Evolutionary conservation across 2,888 invertebrate species (phyloP).

Genomic region (Liposcelis brunnea): DNA sequence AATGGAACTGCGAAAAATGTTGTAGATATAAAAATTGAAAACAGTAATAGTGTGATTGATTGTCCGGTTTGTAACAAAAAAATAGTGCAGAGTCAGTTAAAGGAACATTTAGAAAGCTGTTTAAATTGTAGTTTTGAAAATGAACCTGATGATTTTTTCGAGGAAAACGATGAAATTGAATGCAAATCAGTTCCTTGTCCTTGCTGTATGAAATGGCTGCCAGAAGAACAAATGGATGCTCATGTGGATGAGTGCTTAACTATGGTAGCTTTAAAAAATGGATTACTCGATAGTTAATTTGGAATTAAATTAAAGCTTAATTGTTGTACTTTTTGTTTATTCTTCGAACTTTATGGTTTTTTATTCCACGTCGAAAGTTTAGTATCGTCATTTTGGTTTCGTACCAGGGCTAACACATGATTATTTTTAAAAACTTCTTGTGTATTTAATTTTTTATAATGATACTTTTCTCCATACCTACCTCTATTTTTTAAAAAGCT

Average conservation of each 20-base stretch:
- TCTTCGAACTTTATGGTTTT: no score
- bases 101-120: conserved; percentile 35
- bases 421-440: no score
- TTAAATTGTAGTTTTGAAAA: conserved; percentile 24
- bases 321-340: no score
- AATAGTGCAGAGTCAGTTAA: conserved; percentile 23
- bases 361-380: no score
- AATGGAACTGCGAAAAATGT: conserved; percentile 1
- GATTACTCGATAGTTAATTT: background rate
- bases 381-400: no score
- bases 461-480: no score
- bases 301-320: no score
- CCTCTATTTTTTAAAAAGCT: no score
- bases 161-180: conserved; percentile 17
- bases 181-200: conserved; percentile 15
- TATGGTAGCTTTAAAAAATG: background rate
- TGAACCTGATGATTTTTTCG: conserved; percentile 22
- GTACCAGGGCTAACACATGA: no score
- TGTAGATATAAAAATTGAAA: background rate
- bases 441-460: no score
- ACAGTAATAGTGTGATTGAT: conserved; percentile 15
- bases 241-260: conserved; percentile 19
- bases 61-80: conserved; percentile 32
- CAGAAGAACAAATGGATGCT: conserved; percentile 16
- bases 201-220: conserved; percentile 16